These are phyloP conservation scores for Papilio gigon DNA, from an alignment of 2,888 invertebrate genomes.

Conservation along the genomic window DNA sequence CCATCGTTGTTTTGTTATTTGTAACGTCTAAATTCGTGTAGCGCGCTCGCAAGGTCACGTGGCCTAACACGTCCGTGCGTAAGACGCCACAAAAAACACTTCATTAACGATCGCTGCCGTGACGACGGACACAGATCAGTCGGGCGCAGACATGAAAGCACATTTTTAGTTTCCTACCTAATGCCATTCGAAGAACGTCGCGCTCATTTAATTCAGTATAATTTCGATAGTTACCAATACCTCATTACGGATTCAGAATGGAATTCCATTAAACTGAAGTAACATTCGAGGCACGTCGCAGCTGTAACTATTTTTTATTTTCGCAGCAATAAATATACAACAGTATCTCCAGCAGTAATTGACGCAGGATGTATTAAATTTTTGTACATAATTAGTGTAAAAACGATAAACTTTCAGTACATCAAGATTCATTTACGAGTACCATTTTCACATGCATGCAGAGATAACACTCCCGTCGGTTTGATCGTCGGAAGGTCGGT, in stretches of 20 bases:
- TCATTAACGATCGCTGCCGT: constrained; percentile 68
- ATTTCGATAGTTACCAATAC: constrained; percentile 11
- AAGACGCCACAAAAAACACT: constrained; percentile 69
- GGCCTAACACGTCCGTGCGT: constrained; percentile 65
- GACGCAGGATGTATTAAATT: background rate
- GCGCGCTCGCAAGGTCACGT: constrained; percentile 63
- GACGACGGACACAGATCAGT: constrained; percentile 63
- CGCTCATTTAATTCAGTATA: constrained; percentile 13
- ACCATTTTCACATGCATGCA: no score
- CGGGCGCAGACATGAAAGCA: constrained; percentile 6
- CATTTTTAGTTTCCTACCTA: constrained; percentile 16
- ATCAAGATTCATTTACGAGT: no score
- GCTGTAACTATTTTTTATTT: constrained; percentile 22
- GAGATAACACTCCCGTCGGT: no score
- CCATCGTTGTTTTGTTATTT: constrained; percentile 49
- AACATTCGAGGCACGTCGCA: constrained; percentile 21
- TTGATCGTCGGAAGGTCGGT: no score
- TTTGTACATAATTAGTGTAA: background rate
- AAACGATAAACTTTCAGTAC: no score
- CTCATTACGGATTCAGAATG: constrained; percentile 28
- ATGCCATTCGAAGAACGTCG: background rate
- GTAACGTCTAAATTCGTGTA: constrained; percentile 61
- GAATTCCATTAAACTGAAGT: constrained; percentile 17
- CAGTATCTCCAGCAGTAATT: constrained; percentile 1
- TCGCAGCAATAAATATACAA: constrained; percentile 21